Base-by-base conservation (phyloP, 2,797 vertebrate genomes). In the Centropyge bicolor region DNA sequence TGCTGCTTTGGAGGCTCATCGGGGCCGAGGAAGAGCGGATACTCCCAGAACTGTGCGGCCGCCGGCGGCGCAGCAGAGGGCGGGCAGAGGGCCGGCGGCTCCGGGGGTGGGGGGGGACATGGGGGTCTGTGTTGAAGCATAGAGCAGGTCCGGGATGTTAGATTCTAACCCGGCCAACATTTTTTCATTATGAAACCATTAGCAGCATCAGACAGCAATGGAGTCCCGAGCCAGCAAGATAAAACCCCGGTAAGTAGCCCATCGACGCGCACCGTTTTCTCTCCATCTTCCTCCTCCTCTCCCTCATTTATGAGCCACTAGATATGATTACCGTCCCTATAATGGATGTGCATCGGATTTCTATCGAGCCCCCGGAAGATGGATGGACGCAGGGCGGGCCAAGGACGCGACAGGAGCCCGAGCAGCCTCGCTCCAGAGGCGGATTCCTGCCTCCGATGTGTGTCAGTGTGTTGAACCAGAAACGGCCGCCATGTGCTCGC, bases 181-280 rank as follows among this genome's bases (percentile, higher is more conserved):
- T 86, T 95, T 94, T 96, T 96, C 97, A 97, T 96, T 96, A 99
- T 99, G 98, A 99, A 99, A 96, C 97, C 98, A 93, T 98, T 99
- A 96, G 97, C 97, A 94, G 90, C 96, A 88, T 94, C 97, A 95
- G 97, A 97, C 95, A 96, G 96, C 95, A 97, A 99, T 98, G 98
- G 97, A 97, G 96, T 97, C 97, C 95, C 96, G 95, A 97, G 96
- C 95, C 98, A 98, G 96, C 97, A 96, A 94, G 97, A 99, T 95
- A 98, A 97, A 93, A 96, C 96, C 90, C 96, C 97, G 93, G 98
- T 99, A 95, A 99, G 98, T 98, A 97, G 91, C 86, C 78, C 41
- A 81, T 89, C 78, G 87, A 92, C 71, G 84, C 59, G 84, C 70
- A 54, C 1, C 81, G 57, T 70, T 70, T 77, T 82, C 6, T 70